These are phyloP conservation scores for Coecobrya sp. DNA, from an alignment of 2,888 invertebrate species.

Conservation along the genomic window DNA sequence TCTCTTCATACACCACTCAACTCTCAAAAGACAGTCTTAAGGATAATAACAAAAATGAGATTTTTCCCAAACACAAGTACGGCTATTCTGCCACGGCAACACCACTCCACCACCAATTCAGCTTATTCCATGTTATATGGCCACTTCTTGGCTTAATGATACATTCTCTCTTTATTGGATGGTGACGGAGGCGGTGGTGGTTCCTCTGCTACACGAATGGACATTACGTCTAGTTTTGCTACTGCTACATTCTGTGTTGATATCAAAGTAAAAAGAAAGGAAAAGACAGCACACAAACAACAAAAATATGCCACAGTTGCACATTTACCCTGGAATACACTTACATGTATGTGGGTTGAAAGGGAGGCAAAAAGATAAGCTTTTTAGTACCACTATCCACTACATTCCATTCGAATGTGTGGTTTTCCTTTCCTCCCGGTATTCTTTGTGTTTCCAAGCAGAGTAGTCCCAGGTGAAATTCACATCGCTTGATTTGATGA, in stretches of 20 bases:
- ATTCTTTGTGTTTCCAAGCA: not conserved
- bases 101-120: constrained; percentile 24
- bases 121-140: constrained; percentile 61
- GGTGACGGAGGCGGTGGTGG: not conserved
- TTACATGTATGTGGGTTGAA: not conserved
- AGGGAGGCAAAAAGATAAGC: not conserved
- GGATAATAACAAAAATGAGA: constrained; percentile 78
- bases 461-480: constrained; percentile 58
- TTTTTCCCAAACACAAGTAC: constrained; percentile 49
- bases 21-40: constrained; percentile 70
- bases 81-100: not conserved
- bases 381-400: constrained; percentile 63
- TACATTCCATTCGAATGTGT: not conserved
- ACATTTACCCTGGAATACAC: constrained; percentile 37
- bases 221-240: not conserved
- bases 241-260: not conserved
- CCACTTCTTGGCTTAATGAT: constrained; percentile 82
- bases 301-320: constrained; percentile 50
- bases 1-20: constrained; percentile 41
- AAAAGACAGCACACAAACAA: constrained; percentile 50
- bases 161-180: constrained; percentile 66
- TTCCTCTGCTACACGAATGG: constrained; percentile 9
- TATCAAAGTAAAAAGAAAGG: constrained; percentile 20
- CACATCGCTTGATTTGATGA: not conserved
- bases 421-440: not conserved